Conservation (phyloP, 2,113 vertebrate species). For the Illadopsis cleaveri region DNA sequence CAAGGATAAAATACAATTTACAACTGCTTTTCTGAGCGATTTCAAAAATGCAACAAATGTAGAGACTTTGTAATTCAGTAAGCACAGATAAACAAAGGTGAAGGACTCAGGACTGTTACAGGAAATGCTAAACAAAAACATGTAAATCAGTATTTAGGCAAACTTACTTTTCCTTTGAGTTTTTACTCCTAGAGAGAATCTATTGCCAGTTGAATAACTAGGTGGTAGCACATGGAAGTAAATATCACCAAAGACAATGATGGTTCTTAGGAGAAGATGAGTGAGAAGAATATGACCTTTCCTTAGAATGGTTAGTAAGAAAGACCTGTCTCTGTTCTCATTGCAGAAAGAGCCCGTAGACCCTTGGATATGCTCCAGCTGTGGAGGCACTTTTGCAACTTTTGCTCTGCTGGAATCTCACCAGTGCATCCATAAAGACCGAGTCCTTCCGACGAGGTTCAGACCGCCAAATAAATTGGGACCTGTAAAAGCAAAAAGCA, state of each 20-base stretch:
- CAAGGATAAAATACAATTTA: background rate
- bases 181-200: background rate
- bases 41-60: background rate
- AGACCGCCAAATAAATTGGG: slow-evolving; percentile 49
- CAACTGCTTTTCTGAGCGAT: background rate
- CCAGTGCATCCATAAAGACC: slow-evolving; percentile 57
- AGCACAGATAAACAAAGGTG: background rate
- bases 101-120: background rate
- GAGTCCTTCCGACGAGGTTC: slow-evolving; percentile 29
- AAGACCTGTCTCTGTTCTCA: slow-evolving; percentile 52
- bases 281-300: background rate
- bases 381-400: slow-evolving; percentile 55
- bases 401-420: slow-evolving; percentile 65
- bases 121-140: background rate
- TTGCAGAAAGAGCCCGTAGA: slow-evolving; percentile 60
- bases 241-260: background rate
- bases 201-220: background rate
- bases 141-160: background rate
- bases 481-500: slow-evolving; percentile 58
- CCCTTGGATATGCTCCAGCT: slow-evolving; percentile 62
- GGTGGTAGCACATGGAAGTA: background rate
- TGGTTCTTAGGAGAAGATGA: background rate
- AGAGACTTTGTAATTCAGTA: background rate
- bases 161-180: background rate
- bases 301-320: background rate